Evolutionary conservation across 1,140 invertebrate genomes (phyloP), one percentile per base, ranked within the genome.

Genomic region (Listronotus oregonensis): DNA sequence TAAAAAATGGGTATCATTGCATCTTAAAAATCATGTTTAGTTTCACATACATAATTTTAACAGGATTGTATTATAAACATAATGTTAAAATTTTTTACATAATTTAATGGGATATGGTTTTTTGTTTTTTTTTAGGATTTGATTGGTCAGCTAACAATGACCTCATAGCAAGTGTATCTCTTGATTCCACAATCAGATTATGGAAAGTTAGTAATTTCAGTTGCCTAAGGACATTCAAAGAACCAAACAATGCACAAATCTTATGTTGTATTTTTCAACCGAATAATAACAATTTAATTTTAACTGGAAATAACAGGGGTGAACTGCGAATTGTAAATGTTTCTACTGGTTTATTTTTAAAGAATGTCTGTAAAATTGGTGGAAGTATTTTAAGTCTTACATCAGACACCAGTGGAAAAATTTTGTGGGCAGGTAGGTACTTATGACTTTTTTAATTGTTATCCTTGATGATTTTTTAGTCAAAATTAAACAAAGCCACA

Each of bases 141-240:
- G 90, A 93, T 74, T 95, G 93, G 92, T 94, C 92, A 1, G 84
- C 87, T 9, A 91, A 90, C 14, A 95, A 95, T 81, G 93, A 95
- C 79, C 80, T 93, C 21, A 84, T 95, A 55, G 87, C 94, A 32
- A 90, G 90, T 44, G 89, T 88, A 49, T 92, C 90, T 10, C 75
- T 88, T 65, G 93, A 95, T 80, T 85, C 85, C 5, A 89, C 87
- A 15, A 83, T 93, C 47, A 84, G 89, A 64, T 80, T 95, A 17
- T 95, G 93, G 92, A 85, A 89, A 68, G 73, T 81, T 2, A 46
- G 56, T 49, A 79, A 81, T 69, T 83, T 83, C 1, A 78, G 74
- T 10, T 92, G 91, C 73, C 80, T 95, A 60, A 79, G 91, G 57
- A 81, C 82, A 34, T 85, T 91, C 27, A 75, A 75, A 50, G 90